Conservation (phyloP, 2,797 vertebrate species). For the Pseudomugil tenellus region DNA sequence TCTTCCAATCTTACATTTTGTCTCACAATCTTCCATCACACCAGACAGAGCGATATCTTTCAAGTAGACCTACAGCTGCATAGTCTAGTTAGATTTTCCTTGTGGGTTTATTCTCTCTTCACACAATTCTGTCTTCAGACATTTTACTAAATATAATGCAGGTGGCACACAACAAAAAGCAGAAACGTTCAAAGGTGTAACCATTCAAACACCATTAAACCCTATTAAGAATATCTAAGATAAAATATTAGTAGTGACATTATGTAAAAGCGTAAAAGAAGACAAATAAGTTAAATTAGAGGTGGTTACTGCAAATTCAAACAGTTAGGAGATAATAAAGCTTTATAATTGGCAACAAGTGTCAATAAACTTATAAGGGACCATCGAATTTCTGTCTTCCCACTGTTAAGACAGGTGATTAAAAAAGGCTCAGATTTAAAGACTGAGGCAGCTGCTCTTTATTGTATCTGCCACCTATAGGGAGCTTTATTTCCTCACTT, state of each 20-base stretch:
- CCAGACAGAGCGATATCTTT: slow-evolving; percentile 43
- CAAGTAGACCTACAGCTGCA: background rate
- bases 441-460: slow-evolving; percentile 40
- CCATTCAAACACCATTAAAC: background rate
- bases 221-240: background rate
- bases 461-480: slow-evolving; percentile 53
- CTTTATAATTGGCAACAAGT: slow-evolving; percentile 66
- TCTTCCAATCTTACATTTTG: slow-evolving; percentile 33
- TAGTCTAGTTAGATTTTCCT: background rate
- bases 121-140: background rate
- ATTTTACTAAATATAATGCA: background rate
- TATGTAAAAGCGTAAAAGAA: background rate
- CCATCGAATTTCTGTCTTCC: slow-evolving; percentile 58
- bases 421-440: slow-evolving; percentile 56
- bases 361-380: slow-evolving; percentile 39
- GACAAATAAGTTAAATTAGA: background rate
- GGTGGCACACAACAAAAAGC: background rate
- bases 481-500: slow-evolving; percentile 36
- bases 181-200: background rate
- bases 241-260: background rate
- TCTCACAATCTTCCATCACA: slow-evolving; percentile 6
- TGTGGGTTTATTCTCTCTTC: background rate
- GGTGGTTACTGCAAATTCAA: slow-evolving; percentile 3
- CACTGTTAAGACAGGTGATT: slow-evolving; percentile 54
- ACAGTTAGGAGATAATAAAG: slow-evolving; percentile 19